phyloP scores from a whole-genome alignment of 2,113 vertebrate genomes.

The Pithys albifrons region DNA sequence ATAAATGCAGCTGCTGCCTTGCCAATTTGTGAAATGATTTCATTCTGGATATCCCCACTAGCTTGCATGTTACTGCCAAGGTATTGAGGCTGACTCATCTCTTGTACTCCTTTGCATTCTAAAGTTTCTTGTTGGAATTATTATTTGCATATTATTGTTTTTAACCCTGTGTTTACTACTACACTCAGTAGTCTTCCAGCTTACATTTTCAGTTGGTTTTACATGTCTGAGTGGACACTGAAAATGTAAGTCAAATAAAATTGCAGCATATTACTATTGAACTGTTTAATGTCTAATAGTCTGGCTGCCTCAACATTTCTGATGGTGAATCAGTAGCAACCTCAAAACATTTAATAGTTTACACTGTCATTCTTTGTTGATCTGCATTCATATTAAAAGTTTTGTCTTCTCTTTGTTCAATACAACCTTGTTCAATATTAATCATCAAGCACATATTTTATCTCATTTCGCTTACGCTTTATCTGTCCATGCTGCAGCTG shows the following conservation, averaged over 20 bases:
- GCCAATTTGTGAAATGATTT: constrained; percentile 25
- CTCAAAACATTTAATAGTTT: not conserved
- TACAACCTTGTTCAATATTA: not conserved
- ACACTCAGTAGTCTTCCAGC: not conserved
- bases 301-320: not conserved
- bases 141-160: not conserved
- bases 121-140: not conserved
- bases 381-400: not conserved
- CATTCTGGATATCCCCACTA: not conserved
- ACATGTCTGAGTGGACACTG: not conserved
- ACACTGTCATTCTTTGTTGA: not conserved
- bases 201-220: not conserved
- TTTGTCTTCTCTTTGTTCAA: not conserved
- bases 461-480: not conserved
- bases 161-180: not conserved
- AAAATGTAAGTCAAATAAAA: not conserved
- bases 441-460: not conserved
- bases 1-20: not conserved
- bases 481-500: not conserved
- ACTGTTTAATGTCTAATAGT: not conserved
- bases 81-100: not conserved
- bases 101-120: not conserved
- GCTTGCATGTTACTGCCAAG: not conserved
- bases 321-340: not conserved
- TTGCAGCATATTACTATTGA: not conserved